Conservation (phyloP, 2,888 invertebrate species). For the Leucophora obtusa region DNA sequence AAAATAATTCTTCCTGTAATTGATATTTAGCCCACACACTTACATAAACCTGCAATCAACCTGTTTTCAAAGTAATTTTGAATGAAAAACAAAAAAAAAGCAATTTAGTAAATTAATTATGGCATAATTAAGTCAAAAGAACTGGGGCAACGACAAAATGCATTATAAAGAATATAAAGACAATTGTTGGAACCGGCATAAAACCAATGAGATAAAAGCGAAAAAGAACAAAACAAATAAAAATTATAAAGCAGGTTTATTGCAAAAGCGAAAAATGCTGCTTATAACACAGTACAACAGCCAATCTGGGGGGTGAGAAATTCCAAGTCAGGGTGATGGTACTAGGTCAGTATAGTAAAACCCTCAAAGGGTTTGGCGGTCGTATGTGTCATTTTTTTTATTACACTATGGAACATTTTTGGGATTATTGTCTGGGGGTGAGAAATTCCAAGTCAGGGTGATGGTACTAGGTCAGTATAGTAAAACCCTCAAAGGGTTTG, state of each 20-base stretch:
- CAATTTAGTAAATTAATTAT: slow-evolving; percentile 44
- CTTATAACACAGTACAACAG: too few species aligned
- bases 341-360: too few species aligned
- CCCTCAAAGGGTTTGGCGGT: too few species aligned
- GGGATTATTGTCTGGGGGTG: too few species aligned
- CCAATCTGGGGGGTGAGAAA: too few species aligned
- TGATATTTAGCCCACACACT: slow-evolving; percentile 38
- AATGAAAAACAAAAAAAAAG: slow-evolving; percentile 1
- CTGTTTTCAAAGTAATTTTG: slow-evolving; percentile 37
- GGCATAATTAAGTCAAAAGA: slow-evolving; percentile 50
- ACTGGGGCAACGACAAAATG: slow-evolving; percentile 50
- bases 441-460: too few species aligned
- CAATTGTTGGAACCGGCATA: slow-evolving; percentile 32
- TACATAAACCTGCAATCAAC: slow-evolving; percentile 9
- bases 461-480: too few species aligned
- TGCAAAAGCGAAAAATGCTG: background rate
- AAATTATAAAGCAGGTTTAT: slow-evolving; percentile 2
- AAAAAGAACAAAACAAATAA: background rate
- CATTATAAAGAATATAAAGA: slow-evolving; percentile 8
- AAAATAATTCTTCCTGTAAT: slow-evolving; percentile 13
- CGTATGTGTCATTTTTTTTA: too few species aligned
- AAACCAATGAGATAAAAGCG: background rate
- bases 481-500: too few species aligned
- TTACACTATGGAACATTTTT: too few species aligned
- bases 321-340: too few species aligned